A percentile compares a stretch with the other conserved stretches of the same genome.
phyloP scores from a whole-genome alignment of 1,140 invertebrate genomes.

The Zaprionus camerounensis region DNA sequence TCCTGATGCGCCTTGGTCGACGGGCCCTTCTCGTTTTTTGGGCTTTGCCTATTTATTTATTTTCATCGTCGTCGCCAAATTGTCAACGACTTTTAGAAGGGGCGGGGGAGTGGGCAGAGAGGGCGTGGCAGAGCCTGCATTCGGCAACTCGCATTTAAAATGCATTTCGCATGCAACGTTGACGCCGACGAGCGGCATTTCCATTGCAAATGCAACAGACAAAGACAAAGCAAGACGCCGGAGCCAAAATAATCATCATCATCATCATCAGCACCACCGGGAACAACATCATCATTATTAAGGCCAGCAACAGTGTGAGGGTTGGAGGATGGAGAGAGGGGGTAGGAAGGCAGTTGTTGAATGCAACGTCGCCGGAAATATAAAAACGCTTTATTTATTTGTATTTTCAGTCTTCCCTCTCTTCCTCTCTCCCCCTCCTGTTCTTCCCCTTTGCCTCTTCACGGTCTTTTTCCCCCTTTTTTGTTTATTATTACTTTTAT shows the following conservation, averaged over 20 bases:
- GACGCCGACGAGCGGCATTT: conserved; percentile 51
- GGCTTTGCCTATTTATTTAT: conserved; percentile 77
- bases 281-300: conserved; percentile 15
- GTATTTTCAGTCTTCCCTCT: conserved; percentile 34
- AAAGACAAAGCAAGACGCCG: conserved; percentile 46
- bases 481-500: conserved; percentile 48
- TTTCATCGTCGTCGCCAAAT: conserved; percentile 70
- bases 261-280: conserved; percentile 5
- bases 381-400: conserved; percentile 65
- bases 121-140: conserved; percentile 25
- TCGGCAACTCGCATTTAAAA: conserved; percentile 71
- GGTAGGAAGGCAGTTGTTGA: conserved; percentile 8
- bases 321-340: neutral
- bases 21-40: conserved; percentile 17
- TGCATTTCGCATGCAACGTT: conserved; percentile 75
- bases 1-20: conserved; percentile 1
- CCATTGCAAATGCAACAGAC: conserved; percentile 75
- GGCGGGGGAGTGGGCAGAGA: neutral
- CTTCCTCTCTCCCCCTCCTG: conserved; percentile 11
- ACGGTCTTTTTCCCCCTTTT: conserved; percentile 5
- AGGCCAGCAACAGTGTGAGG: neutral
- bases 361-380: conserved; percentile 42
- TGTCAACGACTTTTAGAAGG: conserved; percentile 65
- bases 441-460: neutral
- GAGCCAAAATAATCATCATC: conserved; percentile 62